Percentiles rank a stretch among this genome's conserved stretches.
These are phyloP conservation scores for Lordiphosa stackelbergi DNA, from an alignment of 1,140 invertebrate genomes.

Conservation along the genomic window DNA sequence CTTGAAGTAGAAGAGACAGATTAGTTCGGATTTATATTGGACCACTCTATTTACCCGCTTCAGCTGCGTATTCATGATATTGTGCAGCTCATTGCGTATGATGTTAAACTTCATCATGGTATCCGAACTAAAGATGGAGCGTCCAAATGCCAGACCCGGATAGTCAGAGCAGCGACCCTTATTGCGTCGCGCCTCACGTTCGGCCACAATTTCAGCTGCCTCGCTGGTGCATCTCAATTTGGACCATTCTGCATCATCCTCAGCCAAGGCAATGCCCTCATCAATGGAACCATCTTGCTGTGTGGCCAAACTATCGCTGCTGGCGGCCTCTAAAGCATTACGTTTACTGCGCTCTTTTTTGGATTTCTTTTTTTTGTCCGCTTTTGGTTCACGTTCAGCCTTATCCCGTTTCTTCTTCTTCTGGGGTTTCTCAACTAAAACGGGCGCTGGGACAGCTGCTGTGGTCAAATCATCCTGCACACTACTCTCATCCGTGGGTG, in stretches of 20 bases:
- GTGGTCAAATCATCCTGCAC: slow-evolving; percentile 56
- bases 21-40: slow-evolving; percentile 30
- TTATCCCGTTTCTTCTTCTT: slow-evolving; percentile 66
- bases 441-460: slow-evolving; percentile 4
- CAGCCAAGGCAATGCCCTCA: slow-evolving; percentile 78
- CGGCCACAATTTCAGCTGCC: slow-evolving; percentile 90
- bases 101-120: slow-evolving; percentile 98
- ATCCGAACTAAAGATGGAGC: slow-evolving; percentile 95
- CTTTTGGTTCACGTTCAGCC: slow-evolving; percentile 33
- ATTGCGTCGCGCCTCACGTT: slow-evolving; percentile 86
- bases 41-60: slow-evolving; percentile 88
- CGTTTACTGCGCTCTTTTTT: slow-evolving; percentile 60
- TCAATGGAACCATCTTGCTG: slow-evolving; percentile 76
- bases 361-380: slow-evolving; percentile 59
- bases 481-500: slow-evolving; percentile 74
- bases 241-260: slow-evolving; percentile 85
- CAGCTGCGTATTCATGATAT: slow-evolving; percentile 96
- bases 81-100: slow-evolving; percentile 97
- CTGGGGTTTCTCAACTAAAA: slow-evolving; percentile 26
- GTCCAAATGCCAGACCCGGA: slow-evolving; percentile 92
- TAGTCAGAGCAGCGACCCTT: slow-evolving; percentile 91
- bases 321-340: slow-evolving; percentile 48
- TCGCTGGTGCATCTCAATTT: slow-evolving; percentile 91
- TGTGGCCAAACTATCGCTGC: slow-evolving; percentile 78
- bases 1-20: slow-evolving; percentile 39